Percentiles rank a stretch among this genome's conserved stretches.
phyloP scores from a whole-genome alignment of 2,113 vertebrate genomes.

The Vireo altiloquus region DNA sequence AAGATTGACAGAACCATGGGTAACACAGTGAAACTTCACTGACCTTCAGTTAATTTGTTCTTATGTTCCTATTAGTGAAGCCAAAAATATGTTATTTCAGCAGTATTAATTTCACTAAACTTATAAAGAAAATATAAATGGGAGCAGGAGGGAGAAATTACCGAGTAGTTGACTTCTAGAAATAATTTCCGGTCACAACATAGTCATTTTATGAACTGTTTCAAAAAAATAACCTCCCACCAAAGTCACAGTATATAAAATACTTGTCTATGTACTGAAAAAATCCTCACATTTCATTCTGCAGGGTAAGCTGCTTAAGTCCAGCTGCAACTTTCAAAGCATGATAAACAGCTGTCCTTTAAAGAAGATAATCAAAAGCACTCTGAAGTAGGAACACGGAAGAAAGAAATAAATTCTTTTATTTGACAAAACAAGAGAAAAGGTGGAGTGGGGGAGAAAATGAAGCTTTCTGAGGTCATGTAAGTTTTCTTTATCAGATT shows the following conservation, averaged over 20 bases:
- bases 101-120: conserved; percentile 26
- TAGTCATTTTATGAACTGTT: conserved; percentile 36
- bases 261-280: conserved; percentile 15
- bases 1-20: not conserved
- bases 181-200: conserved; percentile 51
- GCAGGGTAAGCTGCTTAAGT: not conserved
- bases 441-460: not conserved
- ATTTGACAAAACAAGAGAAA: not conserved
- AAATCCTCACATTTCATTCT: not conserved
- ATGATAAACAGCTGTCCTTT: not conserved
- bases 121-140: conserved; percentile 19
- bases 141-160: not conserved
- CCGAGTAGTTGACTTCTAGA: conserved; percentile 3
- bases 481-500: not conserved
- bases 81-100: not conserved
- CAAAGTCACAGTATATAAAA: conserved; percentile 15
- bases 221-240: conserved; percentile 10
- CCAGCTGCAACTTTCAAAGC: not conserved
- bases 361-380: not conserved
- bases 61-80: conserved; percentile 15
- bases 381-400: not conserved
- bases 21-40: not conserved
- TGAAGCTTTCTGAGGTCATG: not conserved
- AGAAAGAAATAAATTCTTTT: not conserved
- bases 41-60: conserved; percentile 30